Base-by-base conservation (phyloP, 2,888 invertebrate genomes). In the Sclerodermus sp. region DNA sequence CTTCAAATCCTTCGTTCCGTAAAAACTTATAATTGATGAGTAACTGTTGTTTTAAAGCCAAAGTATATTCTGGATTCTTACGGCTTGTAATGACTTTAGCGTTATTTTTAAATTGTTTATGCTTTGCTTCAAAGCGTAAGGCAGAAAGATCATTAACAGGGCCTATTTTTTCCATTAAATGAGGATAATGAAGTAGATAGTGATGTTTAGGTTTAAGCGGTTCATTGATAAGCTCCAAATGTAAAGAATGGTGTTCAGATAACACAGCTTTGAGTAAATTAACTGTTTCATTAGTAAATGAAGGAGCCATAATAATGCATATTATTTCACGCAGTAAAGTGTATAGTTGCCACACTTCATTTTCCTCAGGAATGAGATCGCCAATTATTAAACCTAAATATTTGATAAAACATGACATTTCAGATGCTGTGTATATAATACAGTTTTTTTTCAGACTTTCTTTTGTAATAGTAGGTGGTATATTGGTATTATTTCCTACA, bases 121-220 rank as follows among this genome's bases (percentile, higher is more conserved):
- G 60, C 15, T 53, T 58, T 34, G 46, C 55, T 36, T 60, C 58
- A 44, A 55, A 52, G n/a, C 53, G 50, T 23, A 32, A 58, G 44
- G 9, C 50, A 50, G 51, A 57, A 13, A 55, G 38, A 43, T 59
- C 5, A 39, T 49, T 49, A 15, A 59, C 34, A 12, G 55, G 53
- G 17, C 55, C 53, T 5, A 49, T 45, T 2, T 9, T 29, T 16
- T 12, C 31, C 48, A 50, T 44, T 4, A 53, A 16, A 43, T 48
- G 45, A 4, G 51, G 51, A 30, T 57, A 57, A 39, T 57, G 55
- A 13, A 47, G 23, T 34, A 51, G 36, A 1, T 42, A 42, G 13
- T 51, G 42, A 34, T 41, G 41, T 23, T 52, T 52, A 32, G 45
- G 41, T 6, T 52, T 46, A 18, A 52, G 40, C 42, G 15, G 31